Conservation (phyloP, 2,797 vertebrate genomes). For the Chiloscyllium punctatum region DNA sequence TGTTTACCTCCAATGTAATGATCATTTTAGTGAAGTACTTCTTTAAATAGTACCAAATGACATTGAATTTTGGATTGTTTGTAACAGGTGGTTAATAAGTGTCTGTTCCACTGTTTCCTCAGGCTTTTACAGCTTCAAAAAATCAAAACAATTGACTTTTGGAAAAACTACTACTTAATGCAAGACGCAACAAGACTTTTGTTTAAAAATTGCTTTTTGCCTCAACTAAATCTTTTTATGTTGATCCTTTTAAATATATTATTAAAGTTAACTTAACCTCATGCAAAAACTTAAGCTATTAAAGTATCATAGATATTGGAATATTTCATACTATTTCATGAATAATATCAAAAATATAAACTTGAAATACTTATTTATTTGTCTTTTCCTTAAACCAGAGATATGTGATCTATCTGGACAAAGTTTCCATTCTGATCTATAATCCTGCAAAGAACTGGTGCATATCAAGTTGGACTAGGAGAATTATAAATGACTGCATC, state of each 20-base stretch:
- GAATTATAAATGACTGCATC: slow-evolving; percentile 15
- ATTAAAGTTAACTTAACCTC: neutral
- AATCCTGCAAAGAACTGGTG: neutral
- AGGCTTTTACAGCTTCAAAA: neutral
- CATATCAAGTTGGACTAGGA: neutral
- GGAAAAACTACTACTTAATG: neutral
- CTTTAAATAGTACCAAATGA: neutral
- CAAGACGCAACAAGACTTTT: neutral
- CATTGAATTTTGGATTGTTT: slow-evolving; percentile 8
- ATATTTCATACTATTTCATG: slow-evolving; percentile 21
- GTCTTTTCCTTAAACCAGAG: neutral
- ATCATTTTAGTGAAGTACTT: neutral
- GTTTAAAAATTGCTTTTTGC: neutral
- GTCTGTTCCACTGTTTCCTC: neutral
- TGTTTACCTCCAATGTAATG: neutral
- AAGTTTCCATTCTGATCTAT: slow-evolving; percentile 9
- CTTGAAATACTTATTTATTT: neutral
- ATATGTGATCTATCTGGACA: neutral
- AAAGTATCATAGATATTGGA: neutral
- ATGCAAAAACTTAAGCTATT: neutral
- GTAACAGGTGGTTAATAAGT: neutral
- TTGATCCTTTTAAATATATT: neutral
- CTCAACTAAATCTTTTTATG: neutral
- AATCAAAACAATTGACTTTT: neutral
- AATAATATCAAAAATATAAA: neutral